These are phyloP conservation scores for Cancer borealis DNA, from an alignment of 2,888 invertebrate genomes.

Conservation along the genomic window DNA sequence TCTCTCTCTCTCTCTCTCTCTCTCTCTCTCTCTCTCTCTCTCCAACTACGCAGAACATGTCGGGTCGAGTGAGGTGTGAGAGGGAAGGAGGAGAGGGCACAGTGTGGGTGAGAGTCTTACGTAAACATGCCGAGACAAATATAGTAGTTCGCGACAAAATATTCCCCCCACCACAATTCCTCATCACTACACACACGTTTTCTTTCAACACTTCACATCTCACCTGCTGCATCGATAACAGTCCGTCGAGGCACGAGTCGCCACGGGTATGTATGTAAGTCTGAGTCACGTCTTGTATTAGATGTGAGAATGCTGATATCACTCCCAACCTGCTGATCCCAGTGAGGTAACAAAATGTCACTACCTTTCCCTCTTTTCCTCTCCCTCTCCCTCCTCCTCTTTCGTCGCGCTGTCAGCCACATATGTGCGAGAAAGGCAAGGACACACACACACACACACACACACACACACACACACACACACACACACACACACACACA, in stretches of 20 bases:
- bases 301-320: neutral
- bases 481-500: constrained; percentile 27
- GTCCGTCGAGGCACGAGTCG: neutral
- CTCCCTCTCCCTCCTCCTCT: neutral
- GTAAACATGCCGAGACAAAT: neutral
- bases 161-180: neutral
- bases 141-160: neutral
- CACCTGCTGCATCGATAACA: neutral
- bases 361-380: neutral
- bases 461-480: constrained; percentile 27
- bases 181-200: neutral
- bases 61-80: neutral
- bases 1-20: neutral
- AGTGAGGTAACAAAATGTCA: neutral
- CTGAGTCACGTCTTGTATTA: neutral
- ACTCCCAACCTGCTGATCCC: neutral
- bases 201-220: neutral
- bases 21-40: neutral
- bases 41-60: neutral
- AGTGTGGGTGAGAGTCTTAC: neutral
- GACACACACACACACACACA: constrained; percentile 26
- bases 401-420: neutral
- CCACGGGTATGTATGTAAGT: neutral
- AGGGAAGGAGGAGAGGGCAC: neutral
- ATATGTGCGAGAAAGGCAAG: neutral